A percentile compares a stretch with the other conserved stretches of the same genome.
Conservation (phyloP, 2,797 vertebrate genomes). For the Botia almorhae region DNA sequence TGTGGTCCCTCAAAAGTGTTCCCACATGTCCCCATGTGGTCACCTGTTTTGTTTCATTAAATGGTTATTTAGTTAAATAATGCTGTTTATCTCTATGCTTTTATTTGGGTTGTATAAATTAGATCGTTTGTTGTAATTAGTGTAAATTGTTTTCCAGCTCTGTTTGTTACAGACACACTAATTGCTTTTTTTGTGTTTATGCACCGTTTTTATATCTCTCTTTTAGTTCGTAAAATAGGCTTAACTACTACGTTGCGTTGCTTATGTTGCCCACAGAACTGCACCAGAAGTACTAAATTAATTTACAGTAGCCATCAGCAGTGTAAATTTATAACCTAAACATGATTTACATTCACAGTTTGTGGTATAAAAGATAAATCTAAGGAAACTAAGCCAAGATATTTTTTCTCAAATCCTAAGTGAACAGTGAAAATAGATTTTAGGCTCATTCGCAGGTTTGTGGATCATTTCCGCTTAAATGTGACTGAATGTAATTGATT, state of each 20-base stretch:
- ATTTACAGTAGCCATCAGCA: background rate
- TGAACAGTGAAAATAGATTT: background rate
- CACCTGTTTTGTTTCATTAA: constrained; percentile 25
- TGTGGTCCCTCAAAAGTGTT: constrained; percentile 3
- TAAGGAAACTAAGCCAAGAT: background rate
- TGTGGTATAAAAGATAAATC: background rate
- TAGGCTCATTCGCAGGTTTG: too few relatives aligned
- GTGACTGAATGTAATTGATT: background rate
- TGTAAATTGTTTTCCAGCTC: constrained; percentile 20
- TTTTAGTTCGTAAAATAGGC: constrained; percentile 10
- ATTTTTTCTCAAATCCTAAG: background rate
- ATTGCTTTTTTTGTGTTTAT: constrained; percentile 13
- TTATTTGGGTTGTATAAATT: constrained; percentile 22
- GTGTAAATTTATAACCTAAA: background rate
- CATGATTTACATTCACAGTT: background rate
- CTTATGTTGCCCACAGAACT: background rate
- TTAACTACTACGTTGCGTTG: constrained; percentile 5
- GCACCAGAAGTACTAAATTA: background rate
- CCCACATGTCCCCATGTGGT: background rate
- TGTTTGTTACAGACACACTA: constrained; percentile 27
- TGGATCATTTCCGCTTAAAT: background rate
- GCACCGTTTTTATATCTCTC: constrained; percentile 6
- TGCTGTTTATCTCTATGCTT: constrained; percentile 27
- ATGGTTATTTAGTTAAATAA: constrained; percentile 30
- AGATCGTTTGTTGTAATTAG: constrained; percentile 38